A percentile compares a stretch with the other conserved stretches of the same genome.
These are phyloP conservation scores for Catocala fraxini DNA, from an alignment of 2,888 invertebrate species.

Conservation along the genomic window DNA sequence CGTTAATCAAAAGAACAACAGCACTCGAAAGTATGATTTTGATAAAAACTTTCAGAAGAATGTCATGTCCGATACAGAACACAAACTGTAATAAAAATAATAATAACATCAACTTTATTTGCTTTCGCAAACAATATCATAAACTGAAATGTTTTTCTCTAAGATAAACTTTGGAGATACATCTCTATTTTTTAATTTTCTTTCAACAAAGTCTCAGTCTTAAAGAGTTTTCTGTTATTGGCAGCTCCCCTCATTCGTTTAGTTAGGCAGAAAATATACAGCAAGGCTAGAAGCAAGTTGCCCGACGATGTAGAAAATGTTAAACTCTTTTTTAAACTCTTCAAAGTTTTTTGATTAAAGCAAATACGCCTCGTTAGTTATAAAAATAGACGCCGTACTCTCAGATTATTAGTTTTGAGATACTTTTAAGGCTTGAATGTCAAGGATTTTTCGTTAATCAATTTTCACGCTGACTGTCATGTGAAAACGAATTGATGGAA, in stretches of 20 bases:
- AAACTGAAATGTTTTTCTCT: constrained; percentile 7
- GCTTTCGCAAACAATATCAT: constrained; percentile 10
- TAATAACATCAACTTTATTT: constrained; percentile 8
- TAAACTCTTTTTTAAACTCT: constrained; percentile 35
- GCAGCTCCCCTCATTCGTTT: constrained; percentile 49
- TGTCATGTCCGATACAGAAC: neutral
- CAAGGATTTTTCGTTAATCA: constrained; percentile 7
- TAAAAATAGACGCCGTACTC: constrained; percentile 22
- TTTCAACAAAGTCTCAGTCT: constrained; percentile 47
- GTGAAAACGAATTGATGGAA: neutral
- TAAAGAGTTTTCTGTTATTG: constrained; percentile 58
- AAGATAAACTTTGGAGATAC: constrained; percentile 27
- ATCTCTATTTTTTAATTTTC: constrained; percentile 48
- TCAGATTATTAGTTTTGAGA: constrained; percentile 9
- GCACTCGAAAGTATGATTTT: no score
- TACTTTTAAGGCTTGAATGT: constrained; percentile 11
- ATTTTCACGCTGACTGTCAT: neutral
- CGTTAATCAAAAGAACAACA: no score
- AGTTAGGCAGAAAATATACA: constrained; percentile 44
- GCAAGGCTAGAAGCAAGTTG: constrained; percentile 36
- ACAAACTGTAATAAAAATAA: constrained; percentile 3
- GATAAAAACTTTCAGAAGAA: neutral
- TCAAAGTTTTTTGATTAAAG: constrained; percentile 43
- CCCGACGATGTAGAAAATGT: constrained; percentile 41
- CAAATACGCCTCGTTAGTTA: constrained; percentile 37